These are phyloP conservation scores for Pagrus major DNA, from an alignment of 2,113 vertebrate species.

Conservation along the genomic window DNA sequence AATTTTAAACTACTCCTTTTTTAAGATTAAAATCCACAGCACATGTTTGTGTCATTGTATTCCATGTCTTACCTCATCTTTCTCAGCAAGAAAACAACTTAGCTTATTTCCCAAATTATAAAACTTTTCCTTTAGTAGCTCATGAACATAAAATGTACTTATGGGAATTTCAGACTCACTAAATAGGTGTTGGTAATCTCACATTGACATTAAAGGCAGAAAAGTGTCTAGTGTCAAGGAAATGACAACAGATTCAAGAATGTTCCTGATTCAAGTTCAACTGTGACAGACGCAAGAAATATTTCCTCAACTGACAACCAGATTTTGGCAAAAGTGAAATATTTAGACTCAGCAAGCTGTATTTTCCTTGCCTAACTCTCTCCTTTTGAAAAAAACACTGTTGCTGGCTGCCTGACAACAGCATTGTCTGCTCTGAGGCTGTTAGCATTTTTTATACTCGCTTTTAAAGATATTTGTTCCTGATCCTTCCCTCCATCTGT, in stretches of 20 bases:
- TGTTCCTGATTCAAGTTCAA: not conserved
- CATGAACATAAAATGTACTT: not conserved
- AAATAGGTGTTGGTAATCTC: no score
- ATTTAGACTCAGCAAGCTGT: not conserved
- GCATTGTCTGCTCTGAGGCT: not conserved
- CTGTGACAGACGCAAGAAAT: not conserved
- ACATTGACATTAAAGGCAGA: no score
- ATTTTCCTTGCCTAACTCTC: not conserved
- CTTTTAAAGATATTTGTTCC: not conserved
- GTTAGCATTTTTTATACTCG: conserved; percentile 9
- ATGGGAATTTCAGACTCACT: not conserved
- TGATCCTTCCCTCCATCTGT: conserved; percentile 14
- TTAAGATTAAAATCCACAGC: not conserved
- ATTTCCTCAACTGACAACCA: not conserved
- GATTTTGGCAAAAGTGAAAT: not conserved
- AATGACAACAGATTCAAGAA: not conserved
- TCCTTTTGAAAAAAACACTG: not conserved
- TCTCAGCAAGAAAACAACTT: not conserved
- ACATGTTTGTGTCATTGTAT: not conserved
- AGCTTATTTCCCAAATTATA: not conserved
- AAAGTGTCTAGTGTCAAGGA: not conserved
- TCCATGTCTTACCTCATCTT: not conserved
- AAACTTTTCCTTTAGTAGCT: not conserved
- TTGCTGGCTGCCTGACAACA: conserved; percentile 18
- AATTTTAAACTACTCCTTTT: not conserved